phyloP scores from a whole-genome alignment of 1,140 invertebrate species.

The Zaprionus davidi region DNA sequence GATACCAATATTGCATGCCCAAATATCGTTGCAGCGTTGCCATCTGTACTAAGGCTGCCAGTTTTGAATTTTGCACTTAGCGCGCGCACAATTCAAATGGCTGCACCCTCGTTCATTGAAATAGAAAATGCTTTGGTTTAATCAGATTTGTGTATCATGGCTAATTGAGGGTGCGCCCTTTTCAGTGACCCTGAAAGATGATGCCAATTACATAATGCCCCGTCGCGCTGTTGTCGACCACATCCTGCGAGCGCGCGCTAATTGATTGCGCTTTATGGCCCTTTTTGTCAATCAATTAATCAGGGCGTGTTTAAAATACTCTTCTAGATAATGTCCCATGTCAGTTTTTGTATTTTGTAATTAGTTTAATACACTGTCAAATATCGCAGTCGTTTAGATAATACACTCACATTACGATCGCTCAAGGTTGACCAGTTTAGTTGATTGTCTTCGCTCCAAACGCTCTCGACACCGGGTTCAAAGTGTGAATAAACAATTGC shows the following conservation, averaged over 20 bases:
- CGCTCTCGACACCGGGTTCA: neutral
- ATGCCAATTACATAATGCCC: conserved; percentile 29
- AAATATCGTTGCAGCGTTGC: conserved; percentile 8
- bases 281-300: conserved; percentile 46
- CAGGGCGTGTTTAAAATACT: conserved; percentile 28
- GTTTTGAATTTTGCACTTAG: neutral
- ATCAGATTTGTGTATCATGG: conserved; percentile 19
- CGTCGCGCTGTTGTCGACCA: conserved; percentile 13
- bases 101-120: neutral
- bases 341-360: conserved; percentile 8
- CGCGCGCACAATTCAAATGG: conserved; percentile 7
- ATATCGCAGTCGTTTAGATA: conserved; percentile 20
- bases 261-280: conserved; percentile 29
- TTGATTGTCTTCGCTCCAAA: neutral
- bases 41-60: neutral
- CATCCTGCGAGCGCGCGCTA: conserved; percentile 39
- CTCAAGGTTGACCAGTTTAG: conserved; percentile 9
- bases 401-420: neutral
- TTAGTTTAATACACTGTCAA: conserved; percentile 34
- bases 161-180: conserved; percentile 31
- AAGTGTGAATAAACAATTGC: conserved; percentile 1
- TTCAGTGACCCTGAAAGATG: conserved; percentile 8
- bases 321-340: neutral
- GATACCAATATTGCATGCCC: too few relatives aligned
- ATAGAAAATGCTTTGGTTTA: conserved; percentile 1